These are phyloP conservation scores for Nycticorax nycticorax DNA, from an alignment of 2,113 vertebrate genomes.

Conservation along the genomic window DNA sequence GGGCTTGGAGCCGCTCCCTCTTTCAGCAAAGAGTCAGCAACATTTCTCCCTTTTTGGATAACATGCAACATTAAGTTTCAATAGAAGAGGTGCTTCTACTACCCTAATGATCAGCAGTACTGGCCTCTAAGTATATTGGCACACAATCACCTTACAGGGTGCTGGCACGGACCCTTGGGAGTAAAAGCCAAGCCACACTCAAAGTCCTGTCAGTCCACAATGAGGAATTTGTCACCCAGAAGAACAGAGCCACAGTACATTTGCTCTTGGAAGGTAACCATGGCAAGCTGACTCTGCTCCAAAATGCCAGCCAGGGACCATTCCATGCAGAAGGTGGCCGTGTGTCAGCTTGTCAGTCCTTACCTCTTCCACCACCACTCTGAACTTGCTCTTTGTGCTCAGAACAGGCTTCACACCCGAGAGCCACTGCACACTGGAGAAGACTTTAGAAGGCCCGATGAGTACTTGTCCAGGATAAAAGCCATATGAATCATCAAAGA, in stretches of 20 bases:
- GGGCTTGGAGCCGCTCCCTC: neutral
- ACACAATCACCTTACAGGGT: neutral
- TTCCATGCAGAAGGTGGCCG: neutral
- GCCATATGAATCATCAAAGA: constrained; percentile 96
- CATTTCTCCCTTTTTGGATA: neutral
- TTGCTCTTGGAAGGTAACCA: neutral
- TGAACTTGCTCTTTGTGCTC: constrained; percentile 97
- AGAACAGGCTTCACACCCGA: constrained; percentile 96
- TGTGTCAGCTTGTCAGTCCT: neutral
- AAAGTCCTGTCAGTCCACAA: neutral
- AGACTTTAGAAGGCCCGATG: constrained; percentile 95
- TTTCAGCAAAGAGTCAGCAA: neutral
- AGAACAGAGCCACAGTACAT: neutral
- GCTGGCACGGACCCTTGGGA: neutral
- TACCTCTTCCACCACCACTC: constrained; percentile 97
- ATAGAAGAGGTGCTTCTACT: neutral
- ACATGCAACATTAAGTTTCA: neutral
- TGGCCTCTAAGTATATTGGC: neutral
- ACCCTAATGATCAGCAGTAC: neutral
- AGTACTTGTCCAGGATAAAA: constrained; percentile 98
- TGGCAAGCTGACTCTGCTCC: constrained; percentile 11
- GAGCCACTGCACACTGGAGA: constrained; percentile 96
- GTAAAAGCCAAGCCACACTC: neutral
- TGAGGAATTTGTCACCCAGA: neutral
- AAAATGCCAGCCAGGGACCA: neutral